Evolutionary conservation across 2,888 invertebrate species (phyloP), one percentile per base, ranked within the genome.

Genomic region (Listrodromus nycthemerus): DNA sequence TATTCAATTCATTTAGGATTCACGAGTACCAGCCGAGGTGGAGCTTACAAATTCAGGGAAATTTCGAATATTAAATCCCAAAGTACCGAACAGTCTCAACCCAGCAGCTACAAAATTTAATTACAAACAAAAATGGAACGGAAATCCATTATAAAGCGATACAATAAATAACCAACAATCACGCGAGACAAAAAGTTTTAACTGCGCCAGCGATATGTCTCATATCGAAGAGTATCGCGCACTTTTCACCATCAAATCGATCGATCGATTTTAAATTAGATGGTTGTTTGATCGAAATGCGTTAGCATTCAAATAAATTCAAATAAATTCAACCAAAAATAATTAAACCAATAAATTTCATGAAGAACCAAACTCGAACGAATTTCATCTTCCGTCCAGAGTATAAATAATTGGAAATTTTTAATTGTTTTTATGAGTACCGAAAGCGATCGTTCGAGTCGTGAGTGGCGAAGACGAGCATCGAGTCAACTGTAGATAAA

Each of bases 101-200:
- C 5, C 37, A 65, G 16, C 19, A 41, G 41, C 37, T 21, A 50
- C 30, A 63, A 41, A 71, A 66, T 45, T 81, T 81, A 71, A 81
- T 76, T 66, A 48, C 58, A 21, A 10, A 21, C 2, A 55, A 0
- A 1, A 55, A 55, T 8, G 10, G 8, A 3, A 21, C 24, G 41
- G 24, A 6, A 10, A 0, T 24, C 10, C 30, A 8, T 21, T 66
- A 33, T 37, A 71, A 19, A 21, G 24, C 27, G 55, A 67, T 37
- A 30, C 48, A 58, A 10, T 19, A 55, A 73, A 67, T 48, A 77
- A 73, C 7, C 52, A 30, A 19, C 5, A 33, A 24, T 45, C 48
- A 37, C 27, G 45, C 30, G 55, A 13, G 6, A 27, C 24, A 41
- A 37, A 7, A 45, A 48, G 71, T 58, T 82, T 66, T 50, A 61